Percentiles rank a stretch among this genome's conserved stretches.
These are phyloP conservation scores for Apis dorsata DNA, from an alignment of 1,140 invertebrate species.

Conservation along the genomic window DNA sequence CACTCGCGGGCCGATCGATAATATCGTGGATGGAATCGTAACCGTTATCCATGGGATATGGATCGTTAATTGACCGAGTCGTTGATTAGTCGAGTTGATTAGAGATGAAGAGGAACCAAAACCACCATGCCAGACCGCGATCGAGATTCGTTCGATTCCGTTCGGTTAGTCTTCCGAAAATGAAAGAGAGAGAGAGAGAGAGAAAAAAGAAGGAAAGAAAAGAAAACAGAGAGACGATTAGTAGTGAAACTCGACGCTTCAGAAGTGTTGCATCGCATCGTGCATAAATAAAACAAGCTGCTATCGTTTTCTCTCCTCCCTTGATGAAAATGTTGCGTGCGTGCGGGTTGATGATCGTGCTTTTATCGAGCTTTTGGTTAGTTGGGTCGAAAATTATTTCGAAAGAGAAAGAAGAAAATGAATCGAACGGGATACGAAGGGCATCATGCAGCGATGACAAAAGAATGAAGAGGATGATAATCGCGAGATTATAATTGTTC, in stretches of 20 bases:
- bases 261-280: too few species aligned
- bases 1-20: slow-evolving; percentile 26
- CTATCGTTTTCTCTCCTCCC: neutral
- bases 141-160: neutral
- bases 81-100: slow-evolving; percentile 38
- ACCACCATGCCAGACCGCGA: slow-evolving; percentile 45
- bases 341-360: neutral
- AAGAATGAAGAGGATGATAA: neutral
- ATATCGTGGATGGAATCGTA: slow-evolving; percentile 11
- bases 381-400: neutral
- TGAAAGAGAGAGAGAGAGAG: neutral
- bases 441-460: slow-evolving; percentile 5
- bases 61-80: slow-evolving; percentile 37
- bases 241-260: neutral
- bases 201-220: neutral
- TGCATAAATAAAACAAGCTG: neutral
- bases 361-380: too few species aligned
- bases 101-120: slow-evolving; percentile 40
- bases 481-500: neutral
- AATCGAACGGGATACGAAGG: neutral
- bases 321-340: neutral
- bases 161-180: neutral
- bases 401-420: neutral
- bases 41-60: slow-evolving; percentile 26
- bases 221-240: neutral